Percentiles rank a stretch among this genome's conserved stretches.
phyloP scores from a whole-genome alignment of 2,113 vertebrate genomes.

The Seriola aureovittata region DNA sequence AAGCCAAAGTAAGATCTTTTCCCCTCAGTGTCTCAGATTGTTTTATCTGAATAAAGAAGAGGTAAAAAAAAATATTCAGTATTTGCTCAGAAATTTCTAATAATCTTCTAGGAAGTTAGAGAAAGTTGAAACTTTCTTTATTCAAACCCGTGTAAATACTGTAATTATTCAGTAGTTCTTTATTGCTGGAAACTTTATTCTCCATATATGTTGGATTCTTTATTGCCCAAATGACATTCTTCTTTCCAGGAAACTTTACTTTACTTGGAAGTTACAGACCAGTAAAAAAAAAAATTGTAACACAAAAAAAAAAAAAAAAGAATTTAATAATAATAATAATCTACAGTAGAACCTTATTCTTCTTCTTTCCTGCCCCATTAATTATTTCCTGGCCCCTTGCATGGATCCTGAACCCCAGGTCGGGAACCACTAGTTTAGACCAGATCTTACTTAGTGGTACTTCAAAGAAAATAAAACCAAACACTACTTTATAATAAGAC shows the following conservation, averaged over 20 bases:
- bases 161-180: neutral
- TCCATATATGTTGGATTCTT: neutral
- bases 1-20: neutral
- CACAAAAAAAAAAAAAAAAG: no score
- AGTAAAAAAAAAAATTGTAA: no score
- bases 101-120: no score
- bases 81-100: no score
- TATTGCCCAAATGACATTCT: neutral
- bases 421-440: slow-evolving; percentile 3
- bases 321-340: no score
- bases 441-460: neutral
- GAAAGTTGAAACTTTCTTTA: no score
- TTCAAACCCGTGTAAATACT: neutral
- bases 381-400: neutral
- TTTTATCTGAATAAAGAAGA: neutral
- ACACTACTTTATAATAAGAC: neutral
- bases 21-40: neutral
- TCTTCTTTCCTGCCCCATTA: neutral
- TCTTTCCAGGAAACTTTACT: no score
- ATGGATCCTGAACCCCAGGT: neutral
- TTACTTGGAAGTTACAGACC: no score
- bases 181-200: neutral
- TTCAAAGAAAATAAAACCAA: neutral
- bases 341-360: neutral
- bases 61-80: no score